Evolutionary conservation across 2,113 vertebrate genomes (phyloP).

Genomic region (Boleophthalmus pectinirostris): DNA sequence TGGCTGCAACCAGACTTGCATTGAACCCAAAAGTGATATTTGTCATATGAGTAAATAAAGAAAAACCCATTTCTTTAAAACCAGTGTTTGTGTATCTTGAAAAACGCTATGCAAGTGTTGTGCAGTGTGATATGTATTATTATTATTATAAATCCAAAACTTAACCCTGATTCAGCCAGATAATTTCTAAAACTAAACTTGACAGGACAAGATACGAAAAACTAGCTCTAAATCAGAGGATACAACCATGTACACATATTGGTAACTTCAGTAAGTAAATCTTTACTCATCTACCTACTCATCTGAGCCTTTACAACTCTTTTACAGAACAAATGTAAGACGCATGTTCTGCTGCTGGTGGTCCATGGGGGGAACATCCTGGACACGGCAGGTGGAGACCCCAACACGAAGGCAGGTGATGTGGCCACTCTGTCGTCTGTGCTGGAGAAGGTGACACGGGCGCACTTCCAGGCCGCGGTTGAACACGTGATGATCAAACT

Average conservation of each 20-base stretch:
- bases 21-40: neutral
- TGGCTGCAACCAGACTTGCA: neutral
- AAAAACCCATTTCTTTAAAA: no score
- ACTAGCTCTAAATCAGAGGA: neutral
- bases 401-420: conserved; percentile 85
- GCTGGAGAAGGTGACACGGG: conserved; percentile 89
- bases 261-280: neutral
- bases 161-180: neutral
- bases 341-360: conserved; percentile 89
- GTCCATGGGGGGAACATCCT: conserved; percentile 94
- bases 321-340: conserved; percentile 84
- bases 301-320: neutral
- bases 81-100: no score
- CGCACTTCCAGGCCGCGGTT: conserved; percentile 88
- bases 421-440: conserved; percentile 87
- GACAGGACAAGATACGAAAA: neutral
- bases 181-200: neutral
- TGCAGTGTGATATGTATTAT: no score
- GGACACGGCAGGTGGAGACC: conserved; percentile 86
- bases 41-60: no score
- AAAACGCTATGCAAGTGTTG: no score
- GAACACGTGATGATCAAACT: conserved; percentile 90
- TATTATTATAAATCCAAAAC: neutral
- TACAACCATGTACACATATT: neutral
- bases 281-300: neutral